Base-by-base conservation (phyloP, 1,140 invertebrate genomes). In the Nasonia longicornis region DNA sequence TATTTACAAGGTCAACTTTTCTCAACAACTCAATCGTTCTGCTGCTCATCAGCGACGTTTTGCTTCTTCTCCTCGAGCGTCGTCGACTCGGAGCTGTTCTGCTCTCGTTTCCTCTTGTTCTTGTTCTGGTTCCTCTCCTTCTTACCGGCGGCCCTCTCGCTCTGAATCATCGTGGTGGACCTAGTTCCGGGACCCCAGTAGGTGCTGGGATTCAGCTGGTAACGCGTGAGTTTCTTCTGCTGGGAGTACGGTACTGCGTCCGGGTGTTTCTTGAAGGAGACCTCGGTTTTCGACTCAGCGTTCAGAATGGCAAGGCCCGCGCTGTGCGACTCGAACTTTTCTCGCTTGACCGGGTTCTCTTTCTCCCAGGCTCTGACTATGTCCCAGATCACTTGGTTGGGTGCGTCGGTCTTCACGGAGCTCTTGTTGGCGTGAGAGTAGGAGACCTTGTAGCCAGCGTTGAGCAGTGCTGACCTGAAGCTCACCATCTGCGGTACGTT, bases 351-450 rank as follows among this genome's bases (percentile, higher is more conserved):
- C 20, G 88, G 88, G 85, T 90, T 83, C 10, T 86, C 73, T 82
- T 94, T 94, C 84, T 94, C 94, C 97, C 97, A 98, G 38, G 92
- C 92, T 84, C 96, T 91, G 77, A 99, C 92, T n/a, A 99, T 94
- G 89, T 98, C 97, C 98, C 98, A 99, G 20, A 99, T 89, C 22
- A 98, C 92, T 6, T 92, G 88, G 58, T 93, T 89, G 0, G 99
- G 97, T 0, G 98, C 98, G 90, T 98, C 92, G 0, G 98, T 99
- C 92, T 99, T 99, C 3, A 99, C 91, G 0, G 97, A 98, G 82
- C 94, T 94, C 86, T 95, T 96, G 73, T 93, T 93, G 74, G 96
- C 95, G 91, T 99, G 99, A 0, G 98, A 98, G 83, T 94, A 94
- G 0, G 98, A 99, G 4, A 99, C 97, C 85, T 93, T 91, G 90